phyloP scores from a whole-genome alignment of 2,888 invertebrate genomes.

The Ectobius pallidus region DNA sequence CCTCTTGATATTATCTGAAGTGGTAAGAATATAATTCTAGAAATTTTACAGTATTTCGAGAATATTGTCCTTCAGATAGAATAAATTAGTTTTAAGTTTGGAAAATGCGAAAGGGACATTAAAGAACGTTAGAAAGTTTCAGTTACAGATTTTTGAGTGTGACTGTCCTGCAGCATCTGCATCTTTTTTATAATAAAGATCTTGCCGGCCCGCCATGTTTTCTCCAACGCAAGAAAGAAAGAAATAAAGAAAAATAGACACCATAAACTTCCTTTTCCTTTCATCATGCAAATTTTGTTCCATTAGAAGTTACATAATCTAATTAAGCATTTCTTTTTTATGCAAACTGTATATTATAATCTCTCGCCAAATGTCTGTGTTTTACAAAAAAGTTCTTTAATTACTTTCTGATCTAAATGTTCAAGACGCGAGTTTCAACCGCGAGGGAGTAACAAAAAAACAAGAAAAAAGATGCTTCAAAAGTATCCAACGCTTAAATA shows the following conservation, averaged over 20 bases:
- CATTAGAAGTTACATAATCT: slow-evolving; percentile 38
- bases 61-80: no score
- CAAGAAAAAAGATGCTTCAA: no score
- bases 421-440: slow-evolving; percentile 26
- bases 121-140: no score
- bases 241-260: slow-evolving; percentile 6
- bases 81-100: no score
- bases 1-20: no score
- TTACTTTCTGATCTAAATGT: slow-evolving; percentile 36
- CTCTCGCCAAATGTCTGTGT: slow-evolving; percentile 30
- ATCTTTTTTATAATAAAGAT: slow-evolving; percentile 2
- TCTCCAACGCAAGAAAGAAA: not conserved
- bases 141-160: no score
- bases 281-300: slow-evolving; percentile 32
- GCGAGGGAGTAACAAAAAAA: no score
- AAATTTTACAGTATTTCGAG: no score
- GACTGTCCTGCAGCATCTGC: slow-evolving; percentile 10
- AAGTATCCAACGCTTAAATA: no score
- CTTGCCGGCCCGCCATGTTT: slow-evolving; percentile 5
- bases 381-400: slow-evolving; percentile 35
- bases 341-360: slow-evolving; percentile 30
- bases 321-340: slow-evolving; percentile 36
- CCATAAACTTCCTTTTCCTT: slow-evolving; percentile 6
- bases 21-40: no score
- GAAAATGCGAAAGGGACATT: no score